These are phyloP conservation scores for Sinhomidia bicolor DNA, from an alignment of 2,888 invertebrate species.

Conservation along the genomic window DNA sequence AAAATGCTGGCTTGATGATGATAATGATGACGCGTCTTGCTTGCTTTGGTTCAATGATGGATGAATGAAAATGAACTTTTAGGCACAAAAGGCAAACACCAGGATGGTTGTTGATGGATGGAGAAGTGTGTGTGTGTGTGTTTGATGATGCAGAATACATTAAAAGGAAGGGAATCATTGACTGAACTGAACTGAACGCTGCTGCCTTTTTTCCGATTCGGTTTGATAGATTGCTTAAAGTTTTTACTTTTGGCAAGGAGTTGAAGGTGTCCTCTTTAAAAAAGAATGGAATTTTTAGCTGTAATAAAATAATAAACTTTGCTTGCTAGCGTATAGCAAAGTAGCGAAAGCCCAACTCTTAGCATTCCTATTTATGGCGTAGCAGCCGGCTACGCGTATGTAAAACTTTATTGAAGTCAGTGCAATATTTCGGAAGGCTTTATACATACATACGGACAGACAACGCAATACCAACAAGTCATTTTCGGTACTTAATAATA, in stretches of 20 bases:
- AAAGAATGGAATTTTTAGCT: conserved; percentile 5
- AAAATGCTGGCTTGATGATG: neutral
- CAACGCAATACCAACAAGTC: too few species aligned
- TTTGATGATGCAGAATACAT: too few species aligned
- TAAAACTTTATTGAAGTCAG: too few species aligned
- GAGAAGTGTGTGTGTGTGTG: neutral
- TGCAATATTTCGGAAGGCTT: too few species aligned
- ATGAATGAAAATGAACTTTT: conserved; percentile 45
- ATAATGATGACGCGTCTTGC: too few species aligned
- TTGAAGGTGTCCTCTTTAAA: neutral
- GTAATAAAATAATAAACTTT: too few species aligned
- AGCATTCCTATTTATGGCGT: too few species aligned
- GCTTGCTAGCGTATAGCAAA: too few species aligned
- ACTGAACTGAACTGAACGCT: neutral
- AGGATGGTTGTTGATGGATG: neutral
- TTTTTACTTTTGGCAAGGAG: neutral
- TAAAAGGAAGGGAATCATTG: neutral
- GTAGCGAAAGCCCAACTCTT: too few species aligned
- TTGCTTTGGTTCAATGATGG: conserved; percentile 5
- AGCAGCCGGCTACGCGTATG: too few species aligned
- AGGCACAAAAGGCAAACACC: neutral
- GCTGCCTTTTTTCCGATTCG: neutral
- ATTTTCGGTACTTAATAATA: too few species aligned
- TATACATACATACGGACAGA: too few species aligned
- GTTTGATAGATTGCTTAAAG: neutral